Conservation (phyloP, 2,797 vertebrate genomes). For the Ctenosaura bakeri region DNA sequence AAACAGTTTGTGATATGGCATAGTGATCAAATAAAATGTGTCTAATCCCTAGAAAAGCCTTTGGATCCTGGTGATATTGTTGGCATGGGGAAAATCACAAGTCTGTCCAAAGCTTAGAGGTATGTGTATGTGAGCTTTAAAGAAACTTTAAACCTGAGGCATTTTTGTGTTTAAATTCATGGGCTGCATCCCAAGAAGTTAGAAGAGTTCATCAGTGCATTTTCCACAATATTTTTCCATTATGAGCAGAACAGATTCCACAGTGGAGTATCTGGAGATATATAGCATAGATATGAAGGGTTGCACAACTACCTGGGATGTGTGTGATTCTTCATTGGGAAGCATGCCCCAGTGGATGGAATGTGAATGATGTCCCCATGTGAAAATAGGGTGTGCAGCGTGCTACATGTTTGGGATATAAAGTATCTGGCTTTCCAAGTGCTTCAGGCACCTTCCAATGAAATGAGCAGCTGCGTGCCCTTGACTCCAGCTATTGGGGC, state of each 20-base stretch:
- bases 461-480: neutral
- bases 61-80: neutral
- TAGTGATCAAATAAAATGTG: neutral
- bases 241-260: neutral
- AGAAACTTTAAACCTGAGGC: neutral
- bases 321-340: neutral
- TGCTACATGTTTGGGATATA: neutral
- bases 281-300: neutral
- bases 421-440: neutral
- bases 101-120: neutral
- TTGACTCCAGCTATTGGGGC: neutral
- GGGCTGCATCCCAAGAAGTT: neutral
- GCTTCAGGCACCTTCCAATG: neutral
- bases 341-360: neutral
- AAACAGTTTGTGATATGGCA: neutral
- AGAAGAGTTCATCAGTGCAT: neutral
- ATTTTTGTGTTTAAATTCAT: neutral
- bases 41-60: neutral
- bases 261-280: neutral
- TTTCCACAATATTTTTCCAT: neutral
- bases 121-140: neutral
- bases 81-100: neutral
- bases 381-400: neutral
- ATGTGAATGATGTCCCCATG: neutral
- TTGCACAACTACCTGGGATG: neutral